These are phyloP conservation scores for Nixonia krombeini DNA, from an alignment of 1,140 invertebrate species.

Conservation along the genomic window DNA sequence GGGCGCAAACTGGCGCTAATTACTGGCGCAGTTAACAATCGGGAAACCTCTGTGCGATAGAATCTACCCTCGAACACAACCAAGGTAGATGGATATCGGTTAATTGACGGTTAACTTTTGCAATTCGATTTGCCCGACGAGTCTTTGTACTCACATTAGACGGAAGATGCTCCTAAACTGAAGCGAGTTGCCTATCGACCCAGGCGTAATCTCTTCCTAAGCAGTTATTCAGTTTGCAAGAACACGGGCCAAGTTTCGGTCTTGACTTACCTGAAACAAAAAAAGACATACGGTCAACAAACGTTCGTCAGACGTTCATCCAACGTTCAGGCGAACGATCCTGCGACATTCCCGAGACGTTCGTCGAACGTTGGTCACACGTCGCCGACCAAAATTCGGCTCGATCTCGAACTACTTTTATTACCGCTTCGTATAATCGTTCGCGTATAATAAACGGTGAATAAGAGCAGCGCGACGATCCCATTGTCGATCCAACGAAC, in stretches of 20 bases:
- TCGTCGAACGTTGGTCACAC: too few relatives aligned
- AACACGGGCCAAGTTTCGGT: slow-evolving; percentile 1
- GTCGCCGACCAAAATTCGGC: too few relatives aligned
- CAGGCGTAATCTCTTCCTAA: slow-evolving; percentile 18
- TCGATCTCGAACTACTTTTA: too few relatives aligned
- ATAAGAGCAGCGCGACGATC: too few relatives aligned
- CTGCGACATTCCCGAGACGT: too few relatives aligned
- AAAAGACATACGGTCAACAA: slow-evolving; percentile 6
- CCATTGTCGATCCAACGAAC: too few relatives aligned
- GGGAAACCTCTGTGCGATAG: slow-evolving; percentile 4
- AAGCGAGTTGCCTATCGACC: slow-evolving; percentile 22
- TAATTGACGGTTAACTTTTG: slow-evolving; percentile 40
- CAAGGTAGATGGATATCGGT: slow-evolving; percentile 32
- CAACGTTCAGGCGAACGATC: too few relatives aligned
- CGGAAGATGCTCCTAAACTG: slow-evolving; percentile 22
- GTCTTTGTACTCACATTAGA: slow-evolving; percentile 32
- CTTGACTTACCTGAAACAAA: slow-evolving; percentile 43
- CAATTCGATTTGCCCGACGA: slow-evolving; percentile 35
- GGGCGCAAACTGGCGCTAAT: slow-evolving; percentile 19
- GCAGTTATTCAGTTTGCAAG: slow-evolving; percentile 9
- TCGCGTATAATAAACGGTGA: too few relatives aligned
- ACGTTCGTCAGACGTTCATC: too few relatives aligned
- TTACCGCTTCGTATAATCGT: too few relatives aligned
- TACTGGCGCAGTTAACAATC: slow-evolving; percentile 26
- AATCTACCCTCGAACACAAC: slow-evolving; percentile 18